phyloP scores from a whole-genome alignment of 2,113 vertebrate species.

The Gymnobelideus leadbeateri region DNA sequence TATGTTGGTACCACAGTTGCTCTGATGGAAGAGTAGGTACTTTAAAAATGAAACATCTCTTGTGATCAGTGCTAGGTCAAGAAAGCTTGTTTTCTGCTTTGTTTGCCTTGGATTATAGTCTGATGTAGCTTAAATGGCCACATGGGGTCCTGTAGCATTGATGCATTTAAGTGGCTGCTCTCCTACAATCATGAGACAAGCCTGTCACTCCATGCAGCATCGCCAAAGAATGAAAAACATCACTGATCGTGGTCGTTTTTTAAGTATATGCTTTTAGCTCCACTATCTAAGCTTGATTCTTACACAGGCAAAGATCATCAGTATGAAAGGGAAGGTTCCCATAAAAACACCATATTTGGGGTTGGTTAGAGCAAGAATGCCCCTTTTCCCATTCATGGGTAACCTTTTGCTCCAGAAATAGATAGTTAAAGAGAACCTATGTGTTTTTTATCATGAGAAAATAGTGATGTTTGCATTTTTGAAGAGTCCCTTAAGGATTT shows the following conservation, averaged over 20 bases:
- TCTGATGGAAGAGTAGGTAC: not conserved
- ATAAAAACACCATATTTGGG: not conserved
- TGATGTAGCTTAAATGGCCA: not conserved
- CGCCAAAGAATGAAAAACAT: conserved; percentile 57
- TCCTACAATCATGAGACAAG: conserved; percentile 13
- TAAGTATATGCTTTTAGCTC: conserved; percentile 44
- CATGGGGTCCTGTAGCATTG: not conserved
- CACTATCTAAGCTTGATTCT: conserved; percentile 8
- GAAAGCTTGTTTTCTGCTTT: conserved; percentile 45
- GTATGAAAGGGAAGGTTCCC: conserved; percentile 5
- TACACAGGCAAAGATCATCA: not conserved
- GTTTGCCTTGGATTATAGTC: conserved; percentile 44
- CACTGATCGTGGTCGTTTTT: conserved; percentile 31
- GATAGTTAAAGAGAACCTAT: not conserved
- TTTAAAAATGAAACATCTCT: conserved; percentile 34
- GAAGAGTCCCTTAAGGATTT: not conserved
- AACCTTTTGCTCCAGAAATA: not conserved
- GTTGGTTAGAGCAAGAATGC: not conserved
- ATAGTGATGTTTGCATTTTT: not conserved
- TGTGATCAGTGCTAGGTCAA: conserved; percentile 22
- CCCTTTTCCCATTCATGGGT: not conserved
- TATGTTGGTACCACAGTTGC: conserved; percentile 29
- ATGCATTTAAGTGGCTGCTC: not conserved
- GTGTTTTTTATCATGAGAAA: not conserved
- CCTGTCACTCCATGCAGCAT: conserved; percentile 14